A percentile compares a stretch with the other conserved stretches of the same genome.
These are phyloP conservation scores for Altica lythri DNA, from an alignment of 2,888 invertebrate species.

Conservation along the genomic window DNA sequence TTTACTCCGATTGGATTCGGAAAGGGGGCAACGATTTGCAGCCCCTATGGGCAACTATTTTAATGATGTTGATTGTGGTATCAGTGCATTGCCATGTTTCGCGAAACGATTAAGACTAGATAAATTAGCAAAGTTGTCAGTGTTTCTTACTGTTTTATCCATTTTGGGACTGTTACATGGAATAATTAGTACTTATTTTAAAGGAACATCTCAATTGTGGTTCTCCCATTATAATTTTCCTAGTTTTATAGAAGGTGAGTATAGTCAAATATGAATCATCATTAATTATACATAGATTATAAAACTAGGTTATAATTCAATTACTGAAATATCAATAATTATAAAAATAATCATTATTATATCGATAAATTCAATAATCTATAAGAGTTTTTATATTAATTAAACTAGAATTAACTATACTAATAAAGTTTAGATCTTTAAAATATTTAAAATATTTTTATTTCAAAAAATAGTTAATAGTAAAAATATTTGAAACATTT, in stretches of 20 bases:
- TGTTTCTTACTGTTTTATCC: slow-evolving; percentile 56
- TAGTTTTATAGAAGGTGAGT: slow-evolving; percentile 57
- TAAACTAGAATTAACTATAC: no score
- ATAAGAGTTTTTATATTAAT: no score
- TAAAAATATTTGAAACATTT: no score
- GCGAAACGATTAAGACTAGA: slow-evolving; percentile 53
- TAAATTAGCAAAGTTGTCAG: slow-evolving; percentile 58
- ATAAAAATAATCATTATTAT: no score
- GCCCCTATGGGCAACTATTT: slow-evolving; percentile 46
- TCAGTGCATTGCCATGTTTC: slow-evolving; percentile 56
- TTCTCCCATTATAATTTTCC: slow-evolving; percentile 57
- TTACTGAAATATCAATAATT: no score
- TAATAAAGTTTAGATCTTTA: no score
- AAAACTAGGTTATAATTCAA: not conserved
- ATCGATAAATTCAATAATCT: no score
- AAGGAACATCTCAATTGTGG: slow-evolving; percentile 60
- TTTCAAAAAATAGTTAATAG: no score
- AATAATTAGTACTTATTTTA: slow-evolving; percentile 58
- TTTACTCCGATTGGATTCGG: slow-evolving; percentile 49
- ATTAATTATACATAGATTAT: not conserved
- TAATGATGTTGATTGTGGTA: slow-evolving; percentile 59
- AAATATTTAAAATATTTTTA: no score
- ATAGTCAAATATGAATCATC: not conserved
- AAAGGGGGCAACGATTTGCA: slow-evolving; percentile 42
- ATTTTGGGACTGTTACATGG: slow-evolving; percentile 57